phyloP scores from a whole-genome alignment of 2,888 invertebrate species.

The Meloe dianella region DNA sequence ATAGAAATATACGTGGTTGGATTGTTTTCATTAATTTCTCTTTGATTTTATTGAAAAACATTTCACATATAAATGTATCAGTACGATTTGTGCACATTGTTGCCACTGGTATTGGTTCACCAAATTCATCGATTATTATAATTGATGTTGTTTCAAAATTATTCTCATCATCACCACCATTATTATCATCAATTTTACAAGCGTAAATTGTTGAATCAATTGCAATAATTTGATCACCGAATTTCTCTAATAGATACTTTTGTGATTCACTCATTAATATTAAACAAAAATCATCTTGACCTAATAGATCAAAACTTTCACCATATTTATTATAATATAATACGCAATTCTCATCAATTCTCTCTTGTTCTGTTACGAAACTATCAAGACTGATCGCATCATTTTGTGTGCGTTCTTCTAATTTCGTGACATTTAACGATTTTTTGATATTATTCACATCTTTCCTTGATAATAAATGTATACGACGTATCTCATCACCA shows the following conservation, averaged over 20 bases:
- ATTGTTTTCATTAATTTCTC: not conserved
- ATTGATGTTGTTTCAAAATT: not conserved
- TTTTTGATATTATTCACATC: not conserved
- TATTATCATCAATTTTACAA: not conserved
- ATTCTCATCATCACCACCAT: not conserved
- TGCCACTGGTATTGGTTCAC: not conserved
- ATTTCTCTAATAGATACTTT: not conserved
- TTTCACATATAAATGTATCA: slow-evolving; percentile 6
- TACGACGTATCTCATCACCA: not conserved
- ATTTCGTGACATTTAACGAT: not conserved
- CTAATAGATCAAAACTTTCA: slow-evolving; percentile 2
- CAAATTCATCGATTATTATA: not conserved
- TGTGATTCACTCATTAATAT: slow-evolving; percentile 11
- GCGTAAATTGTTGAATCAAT: not conserved
- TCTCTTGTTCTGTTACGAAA: not conserved
- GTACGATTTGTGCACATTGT: slow-evolving; percentile 11
- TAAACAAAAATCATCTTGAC: slow-evolving; percentile 7
- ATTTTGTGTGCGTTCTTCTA: not conserved
- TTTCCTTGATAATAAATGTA: not conserved
- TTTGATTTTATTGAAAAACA: slow-evolving; percentile 14
- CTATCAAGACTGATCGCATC: not conserved
- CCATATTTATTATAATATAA: slow-evolving; percentile 8
- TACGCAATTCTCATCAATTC: not conserved
- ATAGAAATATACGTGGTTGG: not conserved
- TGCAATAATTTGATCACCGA: not conserved